Evolutionary conservation across 2,113 vertebrate genomes (phyloP).

Genomic region (Podarcis raffonei): DNA sequence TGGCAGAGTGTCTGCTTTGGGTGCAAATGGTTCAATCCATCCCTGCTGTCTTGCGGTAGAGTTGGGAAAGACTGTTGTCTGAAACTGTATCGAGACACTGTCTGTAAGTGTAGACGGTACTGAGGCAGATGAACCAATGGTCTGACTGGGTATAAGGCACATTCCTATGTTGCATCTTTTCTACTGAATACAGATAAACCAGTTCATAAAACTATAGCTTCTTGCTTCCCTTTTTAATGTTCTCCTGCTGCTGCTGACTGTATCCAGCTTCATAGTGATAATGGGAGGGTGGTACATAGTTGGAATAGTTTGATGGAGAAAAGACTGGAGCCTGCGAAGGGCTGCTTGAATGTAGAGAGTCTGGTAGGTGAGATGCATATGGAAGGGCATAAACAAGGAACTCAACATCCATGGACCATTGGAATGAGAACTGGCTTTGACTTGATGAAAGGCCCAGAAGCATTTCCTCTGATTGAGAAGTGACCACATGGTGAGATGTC

Average conservation of each 20-base stretch:
- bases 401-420: neutral
- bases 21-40: too few species aligned
- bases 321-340: neutral
- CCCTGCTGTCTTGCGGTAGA: too few species aligned
- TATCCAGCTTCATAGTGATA: neutral
- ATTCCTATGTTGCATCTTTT: neutral
- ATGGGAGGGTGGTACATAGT: neutral
- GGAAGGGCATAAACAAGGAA: neutral
- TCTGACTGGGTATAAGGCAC: too few species aligned
- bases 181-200: neutral
- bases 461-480: too few species aligned
- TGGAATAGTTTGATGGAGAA: neutral
- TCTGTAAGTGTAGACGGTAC: too few species aligned
- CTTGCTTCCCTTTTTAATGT: neutral
- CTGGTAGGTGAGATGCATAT: neutral
- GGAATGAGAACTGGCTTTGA: too few species aligned
- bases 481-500: too few species aligned
- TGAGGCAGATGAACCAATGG: too few species aligned
- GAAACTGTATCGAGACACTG: too few species aligned
- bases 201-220: neutral
- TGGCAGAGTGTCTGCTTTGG: too few species aligned
- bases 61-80: too few species aligned
- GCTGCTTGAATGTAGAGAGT: neutral
- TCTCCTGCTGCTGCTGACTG: neutral
- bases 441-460: too few species aligned